These are phyloP conservation scores for Ypsolopha sequella DNA, from an alignment of 2,888 invertebrate genomes.

Conservation along the genomic window DNA sequence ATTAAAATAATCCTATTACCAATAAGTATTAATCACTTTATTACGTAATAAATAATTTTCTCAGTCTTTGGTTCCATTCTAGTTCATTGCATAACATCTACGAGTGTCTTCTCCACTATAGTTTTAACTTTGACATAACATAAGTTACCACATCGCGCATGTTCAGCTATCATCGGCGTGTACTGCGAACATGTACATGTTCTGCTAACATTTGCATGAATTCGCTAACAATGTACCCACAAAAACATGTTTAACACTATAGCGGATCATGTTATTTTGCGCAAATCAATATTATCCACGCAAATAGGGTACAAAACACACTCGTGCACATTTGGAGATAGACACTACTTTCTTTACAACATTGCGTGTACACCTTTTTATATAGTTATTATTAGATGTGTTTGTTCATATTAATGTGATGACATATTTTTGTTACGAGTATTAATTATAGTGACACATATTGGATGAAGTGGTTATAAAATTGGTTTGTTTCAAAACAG, in stretches of 20 bases:
- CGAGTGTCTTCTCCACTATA: slow-evolving; percentile 34
- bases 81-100: slow-evolving; percentile 39
- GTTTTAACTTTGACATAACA: too few relatives aligned
- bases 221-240: too few relatives aligned
- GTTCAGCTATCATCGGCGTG: too few relatives aligned
- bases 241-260: too few relatives aligned
- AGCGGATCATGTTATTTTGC: too few relatives aligned
- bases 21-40: slow-evolving; percentile 26
- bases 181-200: too few relatives aligned
- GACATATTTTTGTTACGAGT: slow-evolving; percentile 11
- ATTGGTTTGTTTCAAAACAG: slow-evolving; percentile 10
- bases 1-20: slow-evolving; percentile 49
- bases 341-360: slow-evolving; percentile 9
- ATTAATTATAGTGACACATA: slow-evolving; percentile 27
- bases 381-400: slow-evolving; percentile 20
- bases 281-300: too few relatives aligned
- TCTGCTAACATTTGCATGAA: too few relatives aligned
- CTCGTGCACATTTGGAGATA: too few relatives aligned
- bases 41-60: slow-evolving; percentile 43
- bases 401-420: slow-evolving; percentile 29
- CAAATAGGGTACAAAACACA: too few relatives aligned
- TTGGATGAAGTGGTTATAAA: slow-evolving; percentile 23
- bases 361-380: slow-evolving; percentile 7
- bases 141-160: too few relatives aligned
- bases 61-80: slow-evolving; percentile 63